Evolutionary conservation across 2,888 invertebrate genomes (phyloP), one percentile per base, ranked within the genome.

Genomic region (Rutpela maculata): DNA sequence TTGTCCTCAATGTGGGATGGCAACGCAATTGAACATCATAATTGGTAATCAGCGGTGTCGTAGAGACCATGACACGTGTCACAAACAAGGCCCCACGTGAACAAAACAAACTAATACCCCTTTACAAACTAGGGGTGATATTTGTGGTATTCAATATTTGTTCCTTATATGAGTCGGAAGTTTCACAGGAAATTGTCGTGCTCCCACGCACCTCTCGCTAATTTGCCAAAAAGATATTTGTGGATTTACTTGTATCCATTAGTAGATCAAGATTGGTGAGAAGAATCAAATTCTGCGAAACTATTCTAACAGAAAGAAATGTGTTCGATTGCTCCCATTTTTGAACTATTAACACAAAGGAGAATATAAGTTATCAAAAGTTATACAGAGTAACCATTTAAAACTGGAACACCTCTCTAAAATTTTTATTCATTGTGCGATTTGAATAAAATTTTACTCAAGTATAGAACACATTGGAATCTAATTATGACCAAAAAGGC

Each of bases 1-100:
- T 80, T 80, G 79, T 76, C 78, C 80, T 78, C 78, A 72, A 74
- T 76, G 81, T 77, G 79, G 82, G 81, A 81, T 80, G 80, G 82
- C 83, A 83, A 85, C 85, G 86, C 87, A 88, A 88, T 88, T 88
- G 87, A 87, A 88, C 87, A 85, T 85, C 87, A 86, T 88, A 88
- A 88, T 87, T 86, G 87, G 87, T 87, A 87, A 88, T 87, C 86
- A 87, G 85, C 83, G 86, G 85, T 85, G 84, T 84, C 83, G 84
- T 82, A 83, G 86, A 84, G 85, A 85, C 86, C 86, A 78, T 81
- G 86, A 84, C 88, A 88, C 88, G 88, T 88, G 88, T 87, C 88
- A 85, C 84, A 86, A 83, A 83, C 87, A 88, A 86, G 85, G 82
- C 83, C 80, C 84, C 87, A 87, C 85, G 86, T 85, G 86, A 86